These are phyloP conservation scores for Carduelis carduelis DNA, from an alignment of 2,797 vertebrate species.

Conservation along the genomic window DNA sequence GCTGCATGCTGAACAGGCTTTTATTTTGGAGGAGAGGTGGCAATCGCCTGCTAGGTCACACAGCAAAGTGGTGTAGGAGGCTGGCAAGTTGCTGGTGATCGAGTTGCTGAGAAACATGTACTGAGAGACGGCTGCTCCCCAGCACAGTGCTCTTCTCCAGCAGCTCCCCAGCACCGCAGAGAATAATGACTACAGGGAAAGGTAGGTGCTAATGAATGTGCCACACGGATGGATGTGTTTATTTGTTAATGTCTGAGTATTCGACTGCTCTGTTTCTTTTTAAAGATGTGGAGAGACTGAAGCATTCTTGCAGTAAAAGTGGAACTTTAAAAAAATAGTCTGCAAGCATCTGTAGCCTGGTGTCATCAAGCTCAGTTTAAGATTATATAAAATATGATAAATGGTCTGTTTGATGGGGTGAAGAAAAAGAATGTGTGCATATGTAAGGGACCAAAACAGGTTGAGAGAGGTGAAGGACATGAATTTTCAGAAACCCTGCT, in stretches of 20 bases:
- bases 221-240: neutral
- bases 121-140: neutral
- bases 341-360: neutral
- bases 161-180: slow-evolving; percentile 40
- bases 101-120: slow-evolving; percentile 27
- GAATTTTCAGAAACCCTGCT: neutral
- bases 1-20: slow-evolving; percentile 63
- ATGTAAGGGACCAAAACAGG: neutral
- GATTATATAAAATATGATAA: neutral
- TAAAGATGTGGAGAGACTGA: neutral
- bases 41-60: slow-evolving; percentile 73
- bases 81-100: slow-evolving; percentile 56
- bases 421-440: neutral
- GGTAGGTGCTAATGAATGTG: slow-evolving; percentile 76
- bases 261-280: neutral
- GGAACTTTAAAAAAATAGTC: neutral
- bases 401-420: neutral
- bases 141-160: slow-evolving; percentile 13
- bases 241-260: neutral
- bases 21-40: slow-evolving; percentile 81
- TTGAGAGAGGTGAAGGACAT: neutral
- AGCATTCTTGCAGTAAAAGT: neutral
- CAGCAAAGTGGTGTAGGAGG: slow-evolving; percentile 55
- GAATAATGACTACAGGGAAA: slow-evolving; percentile 87
- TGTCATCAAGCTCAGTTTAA: neutral